Evolutionary conservation across 2,113 vertebrate species (phyloP).

Genomic region (Hippocampus zosterae): DNA sequence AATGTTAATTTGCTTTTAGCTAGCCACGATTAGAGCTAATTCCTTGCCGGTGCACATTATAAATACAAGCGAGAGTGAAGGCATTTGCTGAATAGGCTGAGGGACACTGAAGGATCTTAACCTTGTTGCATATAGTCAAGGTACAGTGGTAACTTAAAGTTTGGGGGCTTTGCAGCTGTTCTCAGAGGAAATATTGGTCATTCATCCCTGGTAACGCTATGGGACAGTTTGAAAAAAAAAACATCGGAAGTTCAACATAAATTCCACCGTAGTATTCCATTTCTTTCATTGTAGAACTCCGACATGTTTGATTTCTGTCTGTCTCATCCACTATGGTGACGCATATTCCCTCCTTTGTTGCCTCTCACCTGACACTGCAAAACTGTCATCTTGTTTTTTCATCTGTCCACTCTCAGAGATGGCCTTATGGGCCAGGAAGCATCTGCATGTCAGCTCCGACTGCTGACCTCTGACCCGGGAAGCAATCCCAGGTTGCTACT

Average conservation of each 20-base stretch:
- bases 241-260: too few species aligned
- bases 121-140: conserved; percentile 35
- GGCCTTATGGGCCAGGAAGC: conserved; percentile 72
- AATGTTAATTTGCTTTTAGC: conserved; percentile 87
- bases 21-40: conserved; percentile 84
- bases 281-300: background rate
- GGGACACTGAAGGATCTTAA: conserved; percentile 73
- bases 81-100: conserved; percentile 76
- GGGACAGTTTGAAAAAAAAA: background rate
- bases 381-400: conserved; percentile 66
- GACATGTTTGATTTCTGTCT: conserved; percentile 26
- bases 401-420: conserved; percentile 73
- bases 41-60: conserved; percentile 78
- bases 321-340: conserved; percentile 33
- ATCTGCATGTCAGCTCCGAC: conserved; percentile 79
- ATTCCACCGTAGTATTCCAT: background rate
- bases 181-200: background rate
- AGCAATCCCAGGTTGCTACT: conserved; percentile 84
- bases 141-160: background rate
- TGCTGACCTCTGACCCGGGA: conserved; percentile 85
- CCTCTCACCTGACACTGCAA: conserved; percentile 68
- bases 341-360: conserved; percentile 31
- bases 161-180: conserved; percentile 22
- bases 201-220: background rate
- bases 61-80: conserved; percentile 77